These are phyloP conservation scores for Delia radicum DNA, from an alignment of 1,140 invertebrate species.

Conservation along the genomic window DNA sequence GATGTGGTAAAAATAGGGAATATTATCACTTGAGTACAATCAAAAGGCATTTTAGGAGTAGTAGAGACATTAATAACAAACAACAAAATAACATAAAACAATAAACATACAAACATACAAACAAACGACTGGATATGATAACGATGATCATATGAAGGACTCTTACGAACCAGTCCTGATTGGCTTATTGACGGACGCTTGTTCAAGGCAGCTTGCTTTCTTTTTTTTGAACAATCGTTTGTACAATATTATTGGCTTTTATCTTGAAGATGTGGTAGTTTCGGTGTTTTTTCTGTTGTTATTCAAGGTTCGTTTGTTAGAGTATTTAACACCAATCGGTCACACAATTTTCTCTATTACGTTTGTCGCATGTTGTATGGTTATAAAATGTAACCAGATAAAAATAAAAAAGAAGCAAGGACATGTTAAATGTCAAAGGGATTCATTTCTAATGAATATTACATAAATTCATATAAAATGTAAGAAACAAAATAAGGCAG, in stretches of 20 bases:
- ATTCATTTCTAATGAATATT: background rate
- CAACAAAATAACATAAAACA: background rate
- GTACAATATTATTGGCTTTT: background rate
- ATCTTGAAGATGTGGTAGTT: slow-evolving; percentile 16
- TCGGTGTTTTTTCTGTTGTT: background rate
- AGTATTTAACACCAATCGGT: slow-evolving; percentile 17
- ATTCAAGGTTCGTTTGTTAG: slow-evolving; percentile 8
- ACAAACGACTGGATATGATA: background rate
- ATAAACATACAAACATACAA: background rate
- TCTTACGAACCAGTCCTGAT: background rate
- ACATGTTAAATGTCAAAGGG: slow-evolving; percentile 13
- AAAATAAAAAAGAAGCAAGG: background rate
- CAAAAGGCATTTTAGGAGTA: slow-evolving; percentile 9
- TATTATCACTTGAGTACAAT: slow-evolving; percentile 11
- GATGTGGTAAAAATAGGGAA: background rate
- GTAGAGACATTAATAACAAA: no score
- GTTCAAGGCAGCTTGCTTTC: background rate
- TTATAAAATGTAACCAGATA: slow-evolving; percentile 6
- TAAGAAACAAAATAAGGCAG: background rate
- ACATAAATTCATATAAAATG: background rate
- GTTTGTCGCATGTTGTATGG: slow-evolving; percentile 15
- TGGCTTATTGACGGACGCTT: background rate
- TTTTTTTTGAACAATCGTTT: background rate
- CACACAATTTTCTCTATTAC: background rate
- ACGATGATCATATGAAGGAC: background rate